phyloP scores from a whole-genome alignment of 2,113 vertebrate species.

The Petroica traversi region DNA sequence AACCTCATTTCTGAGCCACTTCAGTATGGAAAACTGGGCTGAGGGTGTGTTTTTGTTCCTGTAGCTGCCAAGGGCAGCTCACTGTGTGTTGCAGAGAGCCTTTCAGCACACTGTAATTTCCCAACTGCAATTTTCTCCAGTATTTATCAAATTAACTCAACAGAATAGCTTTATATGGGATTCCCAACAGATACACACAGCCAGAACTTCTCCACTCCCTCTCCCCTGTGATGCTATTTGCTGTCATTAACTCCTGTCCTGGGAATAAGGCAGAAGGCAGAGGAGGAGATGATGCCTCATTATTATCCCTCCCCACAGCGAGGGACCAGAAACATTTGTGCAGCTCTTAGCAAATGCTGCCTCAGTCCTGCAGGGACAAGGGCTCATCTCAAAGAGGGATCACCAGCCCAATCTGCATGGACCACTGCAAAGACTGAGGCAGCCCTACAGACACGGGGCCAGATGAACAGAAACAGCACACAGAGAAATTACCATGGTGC shows the following conservation, averaged over 20 bases:
- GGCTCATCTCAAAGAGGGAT: not conserved
- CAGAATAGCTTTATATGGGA: not conserved
- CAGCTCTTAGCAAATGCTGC: not conserved
- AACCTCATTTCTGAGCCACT: not conserved
- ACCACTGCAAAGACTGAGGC: not conserved
- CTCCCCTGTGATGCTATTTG: not conserved
- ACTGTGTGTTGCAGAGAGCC: fast-evolving
- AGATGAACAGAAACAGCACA: fast-evolving
- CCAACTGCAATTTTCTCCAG: not conserved
- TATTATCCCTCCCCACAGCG: not conserved
- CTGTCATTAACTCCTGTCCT: not conserved
- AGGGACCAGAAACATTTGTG: not conserved
- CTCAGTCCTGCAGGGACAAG: not conserved
- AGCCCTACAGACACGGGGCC: not conserved
- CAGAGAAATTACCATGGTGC: not conserved
- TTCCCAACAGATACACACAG: not conserved
- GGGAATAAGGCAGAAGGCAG: not conserved
- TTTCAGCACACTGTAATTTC: not conserved
- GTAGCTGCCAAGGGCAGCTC: not conserved
- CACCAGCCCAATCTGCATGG: not conserved
- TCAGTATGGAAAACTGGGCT: not conserved
- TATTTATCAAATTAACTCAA: not conserved
- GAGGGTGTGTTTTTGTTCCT: not conserved
- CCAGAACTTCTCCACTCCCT: not conserved
- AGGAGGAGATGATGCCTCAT: not conserved